phyloP scores from a whole-genome alignment of 2,113 vertebrate species.

The Colaptes auratus region DNA sequence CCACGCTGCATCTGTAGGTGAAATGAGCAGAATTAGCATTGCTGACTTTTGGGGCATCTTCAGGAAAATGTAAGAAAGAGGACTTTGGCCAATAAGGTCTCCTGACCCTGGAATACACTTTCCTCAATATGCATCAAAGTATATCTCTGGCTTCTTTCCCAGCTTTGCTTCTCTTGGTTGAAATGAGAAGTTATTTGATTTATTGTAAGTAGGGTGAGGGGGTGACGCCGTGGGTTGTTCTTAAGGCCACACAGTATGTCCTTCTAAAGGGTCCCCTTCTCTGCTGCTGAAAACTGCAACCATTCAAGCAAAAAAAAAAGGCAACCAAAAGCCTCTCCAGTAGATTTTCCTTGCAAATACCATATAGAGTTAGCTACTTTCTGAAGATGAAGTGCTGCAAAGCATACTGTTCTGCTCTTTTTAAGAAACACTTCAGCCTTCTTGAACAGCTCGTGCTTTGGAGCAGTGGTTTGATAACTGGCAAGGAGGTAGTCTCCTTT shows the following conservation, averaged over 20 bases:
- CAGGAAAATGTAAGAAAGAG: conserved; percentile 6
- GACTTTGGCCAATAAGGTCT: conserved; percentile 4
- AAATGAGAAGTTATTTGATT: conserved; percentile 44
- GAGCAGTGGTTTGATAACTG: conserved; percentile 11
- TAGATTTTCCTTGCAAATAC: neutral
- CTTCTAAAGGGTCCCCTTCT: neutral
- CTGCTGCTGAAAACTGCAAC: neutral
- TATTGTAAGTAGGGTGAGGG: neutral
- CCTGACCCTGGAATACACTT: neutral
- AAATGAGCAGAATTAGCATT: neutral
- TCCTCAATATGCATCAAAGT: neutral
- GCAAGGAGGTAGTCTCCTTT: neutral
- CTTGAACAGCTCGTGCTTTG: neutral
- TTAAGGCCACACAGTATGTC: neutral
- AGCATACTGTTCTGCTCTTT: neutral
- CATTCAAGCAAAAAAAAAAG: neutral
- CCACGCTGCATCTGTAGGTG: neutral
- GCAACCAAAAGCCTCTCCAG: neutral
- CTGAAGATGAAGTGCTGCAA: conserved; percentile 17
- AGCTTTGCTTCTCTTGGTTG: neutral
- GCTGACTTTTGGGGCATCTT: neutral
- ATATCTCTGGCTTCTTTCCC: conserved; percentile 25
- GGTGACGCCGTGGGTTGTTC: neutral
- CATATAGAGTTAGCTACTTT: neutral
- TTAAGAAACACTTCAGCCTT: conserved; percentile 15